Conservation (phyloP, 2,888 invertebrate species). For the Diploptera punctata region DNA sequence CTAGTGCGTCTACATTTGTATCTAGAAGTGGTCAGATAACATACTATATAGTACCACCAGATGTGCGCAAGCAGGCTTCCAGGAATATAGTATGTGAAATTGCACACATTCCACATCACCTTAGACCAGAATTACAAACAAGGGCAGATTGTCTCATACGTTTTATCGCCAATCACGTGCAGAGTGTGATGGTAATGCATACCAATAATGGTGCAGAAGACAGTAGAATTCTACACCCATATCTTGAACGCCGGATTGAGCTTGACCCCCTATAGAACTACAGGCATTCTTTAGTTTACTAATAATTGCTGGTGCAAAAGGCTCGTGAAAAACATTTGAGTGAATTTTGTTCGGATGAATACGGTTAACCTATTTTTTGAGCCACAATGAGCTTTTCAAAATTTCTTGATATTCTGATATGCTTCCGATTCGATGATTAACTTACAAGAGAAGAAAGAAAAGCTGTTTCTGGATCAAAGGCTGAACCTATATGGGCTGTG, state of each 20-base stretch:
- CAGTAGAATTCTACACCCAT: not conserved
- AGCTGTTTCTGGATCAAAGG: not conserved
- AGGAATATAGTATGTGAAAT: too few relatives aligned
- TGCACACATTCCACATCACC: too few relatives aligned
- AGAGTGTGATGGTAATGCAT: not conserved
- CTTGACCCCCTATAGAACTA: not conserved
- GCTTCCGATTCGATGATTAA: not conserved
- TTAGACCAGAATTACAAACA: too few relatives aligned
- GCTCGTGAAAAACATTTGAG: not conserved
- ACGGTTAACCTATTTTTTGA: not conserved
- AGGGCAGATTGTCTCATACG: too few relatives aligned
- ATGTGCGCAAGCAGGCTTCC: too few relatives aligned
- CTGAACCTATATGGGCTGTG: not conserved
- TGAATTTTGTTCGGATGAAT: slow-evolving; percentile 5
- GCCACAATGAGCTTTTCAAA: not conserved
- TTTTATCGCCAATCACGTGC: not conserved
- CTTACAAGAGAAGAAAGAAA: not conserved
- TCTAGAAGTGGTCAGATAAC: too few relatives aligned
- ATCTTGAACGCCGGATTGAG: not conserved
- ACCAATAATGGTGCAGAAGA: not conserved
- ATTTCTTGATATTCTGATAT: not conserved
- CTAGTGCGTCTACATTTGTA: too few relatives aligned
- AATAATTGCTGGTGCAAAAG: not conserved
- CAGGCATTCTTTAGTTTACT: too few relatives aligned
- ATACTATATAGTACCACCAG: too few relatives aligned